Evolutionary conservation across 2,888 invertebrate genomes (phyloP), one percentile per base, ranked within the genome.

Genomic region (Gastrophysa polygoni): DNA sequence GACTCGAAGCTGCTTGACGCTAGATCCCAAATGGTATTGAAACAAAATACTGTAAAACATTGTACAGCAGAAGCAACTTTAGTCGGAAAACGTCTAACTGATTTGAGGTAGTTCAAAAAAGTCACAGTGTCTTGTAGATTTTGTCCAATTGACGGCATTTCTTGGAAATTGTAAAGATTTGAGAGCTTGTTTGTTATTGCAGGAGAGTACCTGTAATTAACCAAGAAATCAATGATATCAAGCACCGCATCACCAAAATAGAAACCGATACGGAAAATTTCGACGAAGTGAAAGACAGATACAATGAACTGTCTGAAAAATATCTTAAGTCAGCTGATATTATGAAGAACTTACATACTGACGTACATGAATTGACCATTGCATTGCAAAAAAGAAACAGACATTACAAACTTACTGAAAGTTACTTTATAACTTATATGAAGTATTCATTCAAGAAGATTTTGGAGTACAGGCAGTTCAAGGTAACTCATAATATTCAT

Each of bases 391-490:
- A 70, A n/a, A 73, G 85, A 38, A 79, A 74, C 8, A 64, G 68
- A 7, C 71, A 79, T 32, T 85, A 80, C 64, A 70, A 74, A 34
- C 61, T 75, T 0, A 79, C 83, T 28, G 81, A 83, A 68, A 75
- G 75, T 49, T 76, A 76, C 46, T 82, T 84, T 47, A 76, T 81
- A 5, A 69, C 72, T 14, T 80, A 73, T 51, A 80, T 84, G 4
- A 79, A 81, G 61, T 71, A 76, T 58, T 79, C 82, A 1, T 89
- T 89, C 75, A 82, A 83, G 66, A 83, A 83, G 21, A 83, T 88
- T 47, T 78, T 89, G 17, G 80, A 81, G 29, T 73, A 85, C 43
- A 80, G 88, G 64, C 84, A 86, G 2, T 89, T 87, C 75, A 83
- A 85, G 73, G 88, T 88, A 62, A 51, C 43, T 16, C 14, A 29